Percentiles rank a stretch among this genome's conserved stretches.
These are phyloP conservation scores for Nycticebus coucang DNA, from an alignment of 2,113 vertebrate genomes.

Conservation along the genomic window DNA sequence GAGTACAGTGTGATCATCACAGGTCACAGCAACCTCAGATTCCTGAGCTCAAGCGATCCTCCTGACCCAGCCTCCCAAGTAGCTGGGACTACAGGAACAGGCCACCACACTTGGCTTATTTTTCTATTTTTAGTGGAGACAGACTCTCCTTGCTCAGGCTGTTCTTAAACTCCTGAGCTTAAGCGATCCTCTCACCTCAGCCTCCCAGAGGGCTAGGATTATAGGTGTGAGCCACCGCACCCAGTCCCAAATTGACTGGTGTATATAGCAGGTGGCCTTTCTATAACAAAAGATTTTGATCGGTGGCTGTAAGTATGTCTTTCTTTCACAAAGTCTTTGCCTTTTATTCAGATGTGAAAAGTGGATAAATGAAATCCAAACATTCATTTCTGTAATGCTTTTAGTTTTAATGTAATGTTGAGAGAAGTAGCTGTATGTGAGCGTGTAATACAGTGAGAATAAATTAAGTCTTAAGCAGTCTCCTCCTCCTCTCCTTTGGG, in stretches of 20 bases:
- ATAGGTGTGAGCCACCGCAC: too few relatives aligned
- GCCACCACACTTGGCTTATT: too few relatives aligned
- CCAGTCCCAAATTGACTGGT: fast-evolving
- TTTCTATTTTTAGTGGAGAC: too few relatives aligned
- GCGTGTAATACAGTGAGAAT: fast-evolving
- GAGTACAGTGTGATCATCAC: too few relatives aligned
- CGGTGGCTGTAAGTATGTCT: background rate
- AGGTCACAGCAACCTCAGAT: too few relatives aligned
- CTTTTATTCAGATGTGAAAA: background rate
- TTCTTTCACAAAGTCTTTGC: background rate
- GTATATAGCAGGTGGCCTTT: fast-evolving
- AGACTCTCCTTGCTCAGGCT: too few relatives aligned
- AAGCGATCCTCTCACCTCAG: too few relatives aligned
- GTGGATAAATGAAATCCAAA: background rate
- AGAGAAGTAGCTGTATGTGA: background rate
- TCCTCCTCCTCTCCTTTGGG: background rate
- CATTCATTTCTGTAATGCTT: background rate
- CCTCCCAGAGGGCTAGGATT: too few relatives aligned
- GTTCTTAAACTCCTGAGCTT: too few relatives aligned
- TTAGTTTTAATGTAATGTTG: background rate
- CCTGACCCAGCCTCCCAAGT: too few relatives aligned
- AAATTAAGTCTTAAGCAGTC: background rate
- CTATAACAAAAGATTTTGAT: background rate
- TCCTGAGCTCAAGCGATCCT: too few relatives aligned
- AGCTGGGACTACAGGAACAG: too few relatives aligned